Evolutionary conservation across 2,113 vertebrate genomes (phyloP).

Genomic region (Oryzias javanicus): DNA sequence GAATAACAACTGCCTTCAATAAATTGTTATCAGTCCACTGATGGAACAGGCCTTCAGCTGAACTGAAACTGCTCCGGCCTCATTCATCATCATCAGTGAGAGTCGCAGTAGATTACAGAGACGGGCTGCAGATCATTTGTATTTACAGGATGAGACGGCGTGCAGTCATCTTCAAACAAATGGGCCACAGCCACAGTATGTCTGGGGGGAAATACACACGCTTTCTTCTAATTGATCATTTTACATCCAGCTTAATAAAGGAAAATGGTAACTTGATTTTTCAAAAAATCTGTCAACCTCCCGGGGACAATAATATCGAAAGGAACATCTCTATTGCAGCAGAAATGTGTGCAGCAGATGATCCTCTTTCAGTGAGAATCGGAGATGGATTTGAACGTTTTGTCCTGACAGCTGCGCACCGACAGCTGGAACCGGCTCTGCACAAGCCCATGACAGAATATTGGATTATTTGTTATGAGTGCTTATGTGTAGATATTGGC

Average conservation of each 20-base stretch:
- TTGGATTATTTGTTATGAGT: too few relatives aligned
- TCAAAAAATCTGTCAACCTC: neutral
- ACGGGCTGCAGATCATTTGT: neutral
- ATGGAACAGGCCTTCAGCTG: neutral
- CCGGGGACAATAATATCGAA: neutral
- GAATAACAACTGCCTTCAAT: too few relatives aligned
- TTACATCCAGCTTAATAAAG: neutral
- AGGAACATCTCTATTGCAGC: neutral
- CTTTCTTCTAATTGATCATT: conserved; percentile 3
- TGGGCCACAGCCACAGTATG: neutral
- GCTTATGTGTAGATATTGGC: too few relatives aligned
- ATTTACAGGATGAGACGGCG: conserved; percentile 14
- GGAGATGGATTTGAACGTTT: too few relatives aligned
- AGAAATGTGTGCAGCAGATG: neutral
- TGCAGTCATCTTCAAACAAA: conserved; percentile 30
- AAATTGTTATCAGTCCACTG: too few relatives aligned
- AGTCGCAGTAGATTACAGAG: neutral
- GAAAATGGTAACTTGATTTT: neutral
- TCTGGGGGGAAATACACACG: conserved; percentile 6
- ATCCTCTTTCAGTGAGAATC: neutral
- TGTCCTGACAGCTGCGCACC: too few relatives aligned
- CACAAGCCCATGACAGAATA: too few relatives aligned
- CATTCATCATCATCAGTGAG: conserved; percentile 9
- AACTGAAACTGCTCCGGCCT: neutral
- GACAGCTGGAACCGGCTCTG: too few relatives aligned